phyloP scores from a whole-genome alignment of 2,113 vertebrate species.

The Girardinichthys multiradiatus region DNA sequence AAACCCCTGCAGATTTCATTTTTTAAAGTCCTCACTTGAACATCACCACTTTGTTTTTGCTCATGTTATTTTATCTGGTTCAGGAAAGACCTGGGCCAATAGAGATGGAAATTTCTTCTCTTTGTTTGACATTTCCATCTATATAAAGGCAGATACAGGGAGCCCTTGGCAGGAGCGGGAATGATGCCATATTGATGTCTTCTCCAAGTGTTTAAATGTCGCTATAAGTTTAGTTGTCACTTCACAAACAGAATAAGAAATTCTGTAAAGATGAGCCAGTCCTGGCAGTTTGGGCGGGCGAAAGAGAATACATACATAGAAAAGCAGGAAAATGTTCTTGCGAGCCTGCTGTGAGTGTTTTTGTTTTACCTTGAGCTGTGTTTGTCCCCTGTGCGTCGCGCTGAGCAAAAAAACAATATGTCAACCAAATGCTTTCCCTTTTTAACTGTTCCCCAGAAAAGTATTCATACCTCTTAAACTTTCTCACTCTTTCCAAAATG shows the following conservation, averaged over 20 bases:
- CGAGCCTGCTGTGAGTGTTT: slow-evolving; percentile 30
- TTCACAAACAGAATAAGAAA: slow-evolving; percentile 60
- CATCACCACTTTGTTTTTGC: neutral
- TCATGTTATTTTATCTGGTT: neutral
- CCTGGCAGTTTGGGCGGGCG: slow-evolving; percentile 21
- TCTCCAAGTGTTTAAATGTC: slow-evolving; percentile 53
- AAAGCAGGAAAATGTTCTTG: slow-evolving; percentile 48
- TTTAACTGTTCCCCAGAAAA: slow-evolving; percentile 22
- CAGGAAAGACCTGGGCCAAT: neutral
- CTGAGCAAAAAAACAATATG: slow-evolving; percentile 42
- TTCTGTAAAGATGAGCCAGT: slow-evolving; percentile 35
- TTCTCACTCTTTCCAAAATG: neutral
- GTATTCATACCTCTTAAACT: neutral
- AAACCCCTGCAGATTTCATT: slow-evolving; percentile 5
- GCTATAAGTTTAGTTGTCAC: slow-evolving; percentile 49
- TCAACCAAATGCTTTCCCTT: slow-evolving; percentile 52
- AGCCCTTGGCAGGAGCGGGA: slow-evolving; percentile 11
- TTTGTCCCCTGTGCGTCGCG: slow-evolving; percentile 18
- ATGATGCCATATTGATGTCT: slow-evolving; percentile 42
- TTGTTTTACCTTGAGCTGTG: slow-evolving; percentile 50
- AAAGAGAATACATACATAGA: slow-evolving; percentile 67
- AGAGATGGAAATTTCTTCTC: slow-evolving; percentile 16
- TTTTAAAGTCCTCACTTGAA: neutral
- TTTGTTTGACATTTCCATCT: slow-evolving; percentile 48
- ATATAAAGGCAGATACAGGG: slow-evolving; percentile 23